Evolutionary conservation across 2,797 vertebrate genomes (phyloP).

Genomic region (Zalophus californianus): DNA sequence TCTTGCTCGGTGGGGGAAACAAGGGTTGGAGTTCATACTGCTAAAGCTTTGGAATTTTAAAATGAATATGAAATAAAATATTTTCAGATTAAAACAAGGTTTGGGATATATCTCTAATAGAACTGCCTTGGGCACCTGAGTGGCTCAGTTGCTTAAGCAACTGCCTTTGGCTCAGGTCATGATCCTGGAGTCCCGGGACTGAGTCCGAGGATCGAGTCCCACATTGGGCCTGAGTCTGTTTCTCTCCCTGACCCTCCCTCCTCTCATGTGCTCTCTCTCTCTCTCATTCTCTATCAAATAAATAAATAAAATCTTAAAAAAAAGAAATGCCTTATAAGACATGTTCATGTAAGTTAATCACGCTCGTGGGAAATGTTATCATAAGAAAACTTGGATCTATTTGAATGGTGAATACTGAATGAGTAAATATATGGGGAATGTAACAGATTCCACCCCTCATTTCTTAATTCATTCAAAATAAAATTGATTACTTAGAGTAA

Average conservation of each 20-base stretch:
- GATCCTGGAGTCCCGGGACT: too few relatives aligned
- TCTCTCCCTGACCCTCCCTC: too few relatives aligned
- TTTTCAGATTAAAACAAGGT: neutral
- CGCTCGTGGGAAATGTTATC: neutral
- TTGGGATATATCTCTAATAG: neutral
- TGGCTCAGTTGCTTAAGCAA: too few relatives aligned
- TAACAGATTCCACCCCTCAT: neutral
- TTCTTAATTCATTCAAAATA: constrained; percentile 18
- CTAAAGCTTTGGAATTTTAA: constrained; percentile 20
- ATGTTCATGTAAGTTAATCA: neutral
- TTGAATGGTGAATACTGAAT: neutral
- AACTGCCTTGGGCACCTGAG: neutral
- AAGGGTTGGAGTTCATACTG: neutral
- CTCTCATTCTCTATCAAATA: too few relatives aligned
- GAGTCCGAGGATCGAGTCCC: too few relatives aligned
- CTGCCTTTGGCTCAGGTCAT: too few relatives aligned
- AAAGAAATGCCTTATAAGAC: neutral
- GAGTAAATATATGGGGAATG: neutral
- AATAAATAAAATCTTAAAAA: too few relatives aligned
- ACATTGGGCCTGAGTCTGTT: too few relatives aligned
- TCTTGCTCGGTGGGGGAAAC: neutral
- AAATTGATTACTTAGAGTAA: neutral
- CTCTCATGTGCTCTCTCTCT: too few relatives aligned
- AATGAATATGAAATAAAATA: neutral
- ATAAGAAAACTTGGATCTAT: neutral